Evolutionary conservation across 2,888 invertebrate genomes (phyloP).

Genomic region (Mythimna albipuncta): DNA sequence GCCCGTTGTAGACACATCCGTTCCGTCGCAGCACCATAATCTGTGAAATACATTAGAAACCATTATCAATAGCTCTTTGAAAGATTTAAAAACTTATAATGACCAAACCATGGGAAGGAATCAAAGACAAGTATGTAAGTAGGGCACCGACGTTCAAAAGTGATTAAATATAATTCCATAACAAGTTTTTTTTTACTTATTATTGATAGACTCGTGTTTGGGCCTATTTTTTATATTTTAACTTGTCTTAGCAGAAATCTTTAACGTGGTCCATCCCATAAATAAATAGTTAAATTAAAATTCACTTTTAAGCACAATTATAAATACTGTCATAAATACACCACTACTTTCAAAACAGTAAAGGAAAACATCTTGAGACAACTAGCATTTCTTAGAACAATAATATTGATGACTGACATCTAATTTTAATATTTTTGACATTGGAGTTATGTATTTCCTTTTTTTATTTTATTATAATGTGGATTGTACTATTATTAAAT

Average conservation of each 20-base stretch:
- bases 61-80: background rate
- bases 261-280: background rate
- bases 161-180: background rate
- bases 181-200: too few relatives aligned
- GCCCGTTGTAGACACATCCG: slow-evolving; percentile 96
- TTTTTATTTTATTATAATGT: too few relatives aligned
- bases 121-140: background rate
- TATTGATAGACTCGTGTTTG: too few relatives aligned
- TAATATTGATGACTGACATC: too few relatives aligned
- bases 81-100: background rate
- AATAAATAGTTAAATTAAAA: background rate
- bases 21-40: slow-evolving; percentile 96
- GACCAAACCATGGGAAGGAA: background rate
- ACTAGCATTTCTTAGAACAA: too few relatives aligned
- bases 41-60: slow-evolving; percentile 82
- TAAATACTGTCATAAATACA: background rate
- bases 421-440: too few relatives aligned
- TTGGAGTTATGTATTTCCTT: too few relatives aligned
- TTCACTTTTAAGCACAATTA: background rate
- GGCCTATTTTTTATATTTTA: too few relatives aligned
- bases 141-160: background rate
- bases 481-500: too few relatives aligned
- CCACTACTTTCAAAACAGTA: too few relatives aligned
- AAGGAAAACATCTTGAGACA: too few relatives aligned
- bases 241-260: background rate